Percentiles rank a stretch among this genome's conserved stretches.
Evolutionary conservation across 2,888 invertebrate species (phyloP).

Genomic region (Nomada fucata): DNA sequence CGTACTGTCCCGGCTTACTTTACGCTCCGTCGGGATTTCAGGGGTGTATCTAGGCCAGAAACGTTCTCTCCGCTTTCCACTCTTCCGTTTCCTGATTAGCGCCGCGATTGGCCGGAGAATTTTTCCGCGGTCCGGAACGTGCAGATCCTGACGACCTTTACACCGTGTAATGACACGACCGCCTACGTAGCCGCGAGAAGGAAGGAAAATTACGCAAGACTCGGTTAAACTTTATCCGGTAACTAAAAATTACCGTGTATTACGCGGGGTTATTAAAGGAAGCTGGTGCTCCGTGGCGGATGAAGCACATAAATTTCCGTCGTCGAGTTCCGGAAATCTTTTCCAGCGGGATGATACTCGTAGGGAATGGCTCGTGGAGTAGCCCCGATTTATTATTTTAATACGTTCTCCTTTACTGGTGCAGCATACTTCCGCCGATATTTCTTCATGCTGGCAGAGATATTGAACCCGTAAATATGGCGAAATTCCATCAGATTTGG

Average conservation of each 20-base stretch:
- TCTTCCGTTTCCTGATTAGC: conserved; percentile 60
- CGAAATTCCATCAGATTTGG: no score
- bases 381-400: conserved; percentile 37
- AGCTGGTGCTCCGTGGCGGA: conserved; percentile 1
- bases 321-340: conserved; percentile 10
- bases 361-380: not conserved
- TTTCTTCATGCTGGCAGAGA: not conserved
- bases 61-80: conserved; percentile 34
- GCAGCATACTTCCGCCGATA: not conserved
- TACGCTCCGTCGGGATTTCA: conserved; percentile 74
- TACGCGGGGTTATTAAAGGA: conserved; percentile 38
- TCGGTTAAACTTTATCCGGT: conserved; percentile 32
- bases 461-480: conserved; percentile 1
- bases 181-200: conserved; percentile 36
- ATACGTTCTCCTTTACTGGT: conserved; percentile 21
- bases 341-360: not conserved
- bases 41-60: conserved; percentile 59
- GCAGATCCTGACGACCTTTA: conserved; percentile 34
- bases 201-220: conserved; percentile 37
- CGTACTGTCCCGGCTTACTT: conserved; percentile 75
- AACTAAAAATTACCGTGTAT: conserved; percentile 50
- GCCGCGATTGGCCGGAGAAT: conserved; percentile 47
- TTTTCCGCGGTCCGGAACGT: conserved; percentile 36
- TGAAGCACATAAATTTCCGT: conserved; percentile 27
- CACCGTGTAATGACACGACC: conserved; percentile 53